Evolutionary conservation across 2,113 vertebrate species (phyloP).

Genomic region (Callopanchax toddi): DNA sequence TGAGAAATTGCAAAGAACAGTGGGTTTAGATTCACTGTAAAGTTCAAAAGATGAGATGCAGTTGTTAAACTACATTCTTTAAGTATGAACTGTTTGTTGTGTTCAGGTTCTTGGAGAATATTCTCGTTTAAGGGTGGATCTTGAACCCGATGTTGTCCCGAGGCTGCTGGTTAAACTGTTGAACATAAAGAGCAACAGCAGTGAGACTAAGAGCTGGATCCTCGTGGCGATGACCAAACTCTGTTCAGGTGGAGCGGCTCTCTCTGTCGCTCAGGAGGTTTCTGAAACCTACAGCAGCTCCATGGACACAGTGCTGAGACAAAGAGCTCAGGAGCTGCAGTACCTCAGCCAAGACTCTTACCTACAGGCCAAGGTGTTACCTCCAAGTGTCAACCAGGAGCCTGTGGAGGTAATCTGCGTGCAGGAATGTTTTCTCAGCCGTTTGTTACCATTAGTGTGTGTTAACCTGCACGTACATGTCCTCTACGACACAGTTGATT

Average conservation of each 20-base stretch:
- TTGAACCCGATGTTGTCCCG: constrained; percentile 81
- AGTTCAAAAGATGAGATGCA: background rate
- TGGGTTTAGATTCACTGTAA: too few species aligned
- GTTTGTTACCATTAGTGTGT: constrained; percentile 1
- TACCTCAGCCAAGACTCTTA: constrained; percentile 81
- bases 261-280: constrained; percentile 74
- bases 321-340: constrained; percentile 89
- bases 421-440: background rate
- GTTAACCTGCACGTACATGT: constrained; percentile 30
- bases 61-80: background rate
- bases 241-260: constrained; percentile 63
- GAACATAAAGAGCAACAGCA: constrained; percentile 78
- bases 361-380: constrained; percentile 80
- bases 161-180: constrained; percentile 82
- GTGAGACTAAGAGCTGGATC: constrained; percentile 91
- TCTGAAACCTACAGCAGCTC: constrained; percentile 82
- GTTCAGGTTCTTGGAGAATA: constrained; percentile 92
- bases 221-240: constrained; percentile 89
- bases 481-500: background rate
- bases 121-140: constrained; percentile 80
- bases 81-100: background rate
- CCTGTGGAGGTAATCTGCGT: constrained; percentile 59
- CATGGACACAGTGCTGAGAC: constrained; percentile 89
- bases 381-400: constrained; percentile 72
- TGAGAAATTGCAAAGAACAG: too few species aligned